A percentile compares a stretch with the other conserved stretches of the same genome.
Evolutionary conservation across 2,113 vertebrate species (phyloP).

Genomic region (Casuarius casuarius): DNA sequence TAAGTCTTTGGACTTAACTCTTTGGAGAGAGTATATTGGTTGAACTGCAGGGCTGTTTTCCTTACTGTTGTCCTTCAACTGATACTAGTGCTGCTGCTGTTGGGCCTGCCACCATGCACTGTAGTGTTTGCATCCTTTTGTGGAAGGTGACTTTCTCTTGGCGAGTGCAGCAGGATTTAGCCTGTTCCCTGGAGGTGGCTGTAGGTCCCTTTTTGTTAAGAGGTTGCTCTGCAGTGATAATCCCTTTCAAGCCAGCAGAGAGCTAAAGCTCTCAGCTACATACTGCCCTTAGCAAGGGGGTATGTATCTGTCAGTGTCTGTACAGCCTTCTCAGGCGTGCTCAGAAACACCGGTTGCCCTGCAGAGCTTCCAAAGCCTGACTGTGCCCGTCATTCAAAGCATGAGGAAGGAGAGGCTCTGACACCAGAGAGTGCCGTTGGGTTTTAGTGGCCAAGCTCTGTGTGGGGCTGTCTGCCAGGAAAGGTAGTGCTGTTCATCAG

Average conservation of each 20-base stretch:
- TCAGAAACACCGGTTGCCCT: neutral
- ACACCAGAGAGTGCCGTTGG: neutral
- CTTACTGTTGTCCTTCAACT: neutral
- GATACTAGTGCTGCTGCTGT: neutral
- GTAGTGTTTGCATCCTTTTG: constrained; percentile 6
- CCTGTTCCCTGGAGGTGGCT: neutral
- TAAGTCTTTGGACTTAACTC: neutral
- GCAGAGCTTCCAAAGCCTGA: neutral
- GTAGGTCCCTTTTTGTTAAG: constrained; percentile 31
- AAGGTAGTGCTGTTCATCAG: neutral
- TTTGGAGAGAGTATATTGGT: neutral
- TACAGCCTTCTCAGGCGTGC: neutral
- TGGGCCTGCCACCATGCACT: neutral
- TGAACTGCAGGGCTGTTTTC: neutral
- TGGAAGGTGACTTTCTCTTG: constrained; percentile 47
- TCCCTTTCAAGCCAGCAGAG: neutral
- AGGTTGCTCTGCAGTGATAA: neutral
- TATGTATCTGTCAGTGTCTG: neutral
- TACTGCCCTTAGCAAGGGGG: neutral
- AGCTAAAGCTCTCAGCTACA: neutral
- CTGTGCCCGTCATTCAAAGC: neutral
- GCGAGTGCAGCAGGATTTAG: constrained; percentile 45
- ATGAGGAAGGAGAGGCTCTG: neutral
- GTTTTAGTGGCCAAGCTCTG: neutral
- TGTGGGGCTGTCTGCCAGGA: neutral